Evolutionary conservation across 2,113 vertebrate species (phyloP), one percentile per base, ranked within the genome.

Genomic region (Catagonus wagneri): DNA sequence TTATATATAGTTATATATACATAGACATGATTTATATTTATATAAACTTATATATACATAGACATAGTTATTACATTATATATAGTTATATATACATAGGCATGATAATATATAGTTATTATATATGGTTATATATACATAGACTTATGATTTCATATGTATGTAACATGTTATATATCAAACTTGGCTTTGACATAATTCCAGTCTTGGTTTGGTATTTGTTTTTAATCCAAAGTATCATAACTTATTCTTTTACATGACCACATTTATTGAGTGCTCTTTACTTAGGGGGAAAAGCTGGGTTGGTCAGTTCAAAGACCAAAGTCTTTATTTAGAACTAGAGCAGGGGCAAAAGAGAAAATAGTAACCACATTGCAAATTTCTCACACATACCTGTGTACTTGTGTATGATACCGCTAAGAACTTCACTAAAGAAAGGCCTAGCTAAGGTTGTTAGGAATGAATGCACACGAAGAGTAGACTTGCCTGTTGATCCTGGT

Each of bases 251-350:
- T 91, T 96, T 89, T 90, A 87, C 78, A 80, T 95, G 79, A 94
- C 93, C 81, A 74, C 95, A 97, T 89, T 97, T 96, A 98, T 88
- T 95, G 95, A 97, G 60, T 89, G 36, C 22, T 93, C 12, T 96
- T 94, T 93, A 89, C 96, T 94, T 93, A 93, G 34, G 93, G 83
- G 76, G 84, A 84, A 96, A 90, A 27, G 2, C 69, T 86, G 56
- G 75, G 39, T 44, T 95, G 65, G 65, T 13, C n/a, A 94, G 69
- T 97, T 96, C 76, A 87, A 94, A 97, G 83, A 97, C 63, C 36
- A 63, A 90, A 92, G 39, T 89, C 56, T 97, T 96, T 83, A 68
- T 92, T 83, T 92, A 96, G 79, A 91, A 92, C 22, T 20, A 52
- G 71, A 89, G 61, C 11, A 71, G 71, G 22, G 20, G 83, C 50